A percentile compares a stretch with the other conserved stretches of the same genome.
phyloP scores from a whole-genome alignment of 2,113 vertebrate species.

The Chionodraco myersi region DNA sequence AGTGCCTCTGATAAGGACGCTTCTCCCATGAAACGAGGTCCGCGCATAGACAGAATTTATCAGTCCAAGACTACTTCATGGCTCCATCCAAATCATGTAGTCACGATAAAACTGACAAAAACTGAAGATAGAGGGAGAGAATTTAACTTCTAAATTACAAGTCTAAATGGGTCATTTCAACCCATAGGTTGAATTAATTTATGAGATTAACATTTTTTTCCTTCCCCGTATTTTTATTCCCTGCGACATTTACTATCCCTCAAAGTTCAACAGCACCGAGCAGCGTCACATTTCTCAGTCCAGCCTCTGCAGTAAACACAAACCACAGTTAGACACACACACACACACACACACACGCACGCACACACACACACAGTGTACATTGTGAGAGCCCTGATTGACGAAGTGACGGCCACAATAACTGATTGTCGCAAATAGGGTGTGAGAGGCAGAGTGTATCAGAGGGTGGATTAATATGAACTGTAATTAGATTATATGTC shows the following conservation, averaged over 20 bases:
- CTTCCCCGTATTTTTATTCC: constrained; percentile 70
- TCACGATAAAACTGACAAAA: constrained; percentile 79
- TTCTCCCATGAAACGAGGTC: constrained; percentile 65
- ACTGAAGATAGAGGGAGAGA: constrained; percentile 71
- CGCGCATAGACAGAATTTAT: constrained; percentile 73
- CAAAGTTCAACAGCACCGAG: constrained; percentile 46
- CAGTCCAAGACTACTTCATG: constrained; percentile 69
- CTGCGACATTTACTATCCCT: constrained; percentile 71
- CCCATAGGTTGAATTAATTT: constrained; percentile 80
- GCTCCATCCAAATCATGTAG: constrained; percentile 74
- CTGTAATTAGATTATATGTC: constrained; percentile 88
- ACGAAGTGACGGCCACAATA: constrained; percentile 67
- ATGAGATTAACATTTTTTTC: constrained; percentile 67
- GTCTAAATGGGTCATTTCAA: constrained; percentile 82
- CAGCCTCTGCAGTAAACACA: constrained; percentile 38
- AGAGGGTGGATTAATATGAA: constrained; percentile 84
- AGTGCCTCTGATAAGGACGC: constrained; percentile 74
- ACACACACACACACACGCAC: background rate
- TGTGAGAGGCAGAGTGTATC: constrained; percentile 71
- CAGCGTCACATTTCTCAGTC: constrained; percentile 12
- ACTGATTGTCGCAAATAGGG: constrained; percentile 71
- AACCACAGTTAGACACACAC: constrained; percentile 25
- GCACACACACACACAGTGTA: background rate
- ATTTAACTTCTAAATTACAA: constrained; percentile 79
- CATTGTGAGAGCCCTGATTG: constrained; percentile 53